Percentiles rank a stretch among this genome's conserved stretches.
phyloP scores from a whole-genome alignment of 2,888 invertebrate genomes.

The Lamellibrachia columna region DNA sequence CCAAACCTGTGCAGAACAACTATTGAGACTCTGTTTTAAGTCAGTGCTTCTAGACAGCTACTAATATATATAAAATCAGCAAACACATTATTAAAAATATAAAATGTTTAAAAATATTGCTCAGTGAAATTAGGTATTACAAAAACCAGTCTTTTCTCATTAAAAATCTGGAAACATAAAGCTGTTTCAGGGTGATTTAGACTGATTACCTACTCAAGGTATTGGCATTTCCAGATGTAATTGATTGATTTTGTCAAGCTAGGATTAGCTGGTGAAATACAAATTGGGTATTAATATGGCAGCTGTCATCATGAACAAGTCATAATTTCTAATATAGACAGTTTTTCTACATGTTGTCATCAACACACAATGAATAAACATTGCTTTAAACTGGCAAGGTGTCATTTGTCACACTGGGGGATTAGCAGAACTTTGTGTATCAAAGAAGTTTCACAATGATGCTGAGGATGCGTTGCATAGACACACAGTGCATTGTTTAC shows the following conservation, averaged over 20 bases:
- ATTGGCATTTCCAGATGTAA: neutral
- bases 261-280: neutral
- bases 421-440: neutral
- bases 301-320: neutral
- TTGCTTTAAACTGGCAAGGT: neutral
- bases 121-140: neutral
- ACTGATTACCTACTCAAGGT: neutral
- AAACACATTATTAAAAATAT: neutral
- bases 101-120: neutral
- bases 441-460: neutral
- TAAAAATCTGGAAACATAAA: neutral
- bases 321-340: neutral
- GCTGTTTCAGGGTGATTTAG: neutral
- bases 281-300: neutral
- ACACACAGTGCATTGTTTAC: neutral
- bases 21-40: neutral
- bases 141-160: no score
- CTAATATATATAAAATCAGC: neutral
- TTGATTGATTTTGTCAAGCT: neutral
- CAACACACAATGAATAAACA: neutral
- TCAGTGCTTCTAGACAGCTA: neutral
- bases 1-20: neutral
- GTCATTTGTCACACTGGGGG: neutral
- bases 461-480: neutral
- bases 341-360: neutral